A percentile compares a stretch with the other conserved stretches of the same genome.
phyloP scores from a whole-genome alignment of 2,888 invertebrate genomes.

The Blastobasis adustella region DNA sequence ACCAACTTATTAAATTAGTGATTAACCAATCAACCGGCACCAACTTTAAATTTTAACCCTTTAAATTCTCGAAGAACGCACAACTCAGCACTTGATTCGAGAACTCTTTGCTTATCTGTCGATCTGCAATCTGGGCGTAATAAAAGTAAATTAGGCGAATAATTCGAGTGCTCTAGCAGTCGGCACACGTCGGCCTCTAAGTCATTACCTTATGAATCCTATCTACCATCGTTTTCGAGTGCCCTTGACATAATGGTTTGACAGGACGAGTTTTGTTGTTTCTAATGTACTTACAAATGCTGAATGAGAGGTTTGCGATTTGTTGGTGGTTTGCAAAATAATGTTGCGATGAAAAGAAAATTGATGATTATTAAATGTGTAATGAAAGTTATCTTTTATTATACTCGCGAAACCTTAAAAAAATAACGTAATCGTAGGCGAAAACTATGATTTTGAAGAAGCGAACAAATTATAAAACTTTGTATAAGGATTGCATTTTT shows the following conservation, averaged over 20 bases:
- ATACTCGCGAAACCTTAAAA: too few relatives aligned
- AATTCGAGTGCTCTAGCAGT: conserved; percentile 45
- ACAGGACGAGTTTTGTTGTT: conserved; percentile 1
- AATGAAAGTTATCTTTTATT: too few relatives aligned
- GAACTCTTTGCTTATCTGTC: conserved; percentile 48
- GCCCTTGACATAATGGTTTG: conserved; percentile 18
- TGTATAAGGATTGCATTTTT: neutral
- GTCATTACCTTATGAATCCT: conserved; percentile 47
- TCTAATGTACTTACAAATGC: neutral
- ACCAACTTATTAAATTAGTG: too few relatives aligned
- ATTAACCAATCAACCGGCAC: too few relatives aligned
- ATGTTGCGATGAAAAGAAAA: too few relatives aligned
- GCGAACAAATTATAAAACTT: neutral
- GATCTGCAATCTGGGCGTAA: conserved; percentile 44
- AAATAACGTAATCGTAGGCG: too few relatives aligned
- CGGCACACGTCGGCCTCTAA: conserved; percentile 51
- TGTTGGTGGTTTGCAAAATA: too few relatives aligned
- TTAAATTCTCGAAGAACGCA: neutral
- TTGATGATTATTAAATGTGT: too few relatives aligned
- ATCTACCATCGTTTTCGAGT: conserved; percentile 35
- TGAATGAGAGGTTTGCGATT: too few relatives aligned
- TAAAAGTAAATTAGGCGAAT: conserved; percentile 55
- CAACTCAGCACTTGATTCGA: conserved; percentile 12
- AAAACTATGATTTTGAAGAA: too few relatives aligned
- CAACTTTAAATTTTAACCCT: neutral